These are phyloP conservation scores for Bettongia penicillata DNA, from an alignment of 2,113 vertebrate species.

Conservation along the genomic window DNA sequence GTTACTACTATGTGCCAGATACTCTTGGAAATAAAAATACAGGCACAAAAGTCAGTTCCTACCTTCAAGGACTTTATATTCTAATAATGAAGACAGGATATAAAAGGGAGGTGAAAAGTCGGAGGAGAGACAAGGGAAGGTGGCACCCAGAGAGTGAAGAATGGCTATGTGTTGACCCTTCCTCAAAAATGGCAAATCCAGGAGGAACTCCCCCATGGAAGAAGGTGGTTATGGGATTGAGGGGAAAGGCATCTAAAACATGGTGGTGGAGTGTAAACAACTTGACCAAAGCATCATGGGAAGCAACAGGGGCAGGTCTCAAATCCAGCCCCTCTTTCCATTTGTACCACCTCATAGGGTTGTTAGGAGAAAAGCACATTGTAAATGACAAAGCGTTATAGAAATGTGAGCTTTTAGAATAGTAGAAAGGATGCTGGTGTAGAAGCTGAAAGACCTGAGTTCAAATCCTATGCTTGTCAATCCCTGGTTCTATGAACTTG, in stretches of 20 bases:
- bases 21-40: background rate
- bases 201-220: no score
- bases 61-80: background rate
- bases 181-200: no score
- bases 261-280: background rate
- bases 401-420: background rate
- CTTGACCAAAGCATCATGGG: background rate
- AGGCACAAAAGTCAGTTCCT: background rate
- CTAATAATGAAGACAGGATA: background rate
- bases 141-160: no score
- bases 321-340: background rate
- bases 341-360: background rate
- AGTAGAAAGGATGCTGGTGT: background rate
- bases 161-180: no score
- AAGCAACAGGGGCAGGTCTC: no score
- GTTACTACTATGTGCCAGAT: background rate
- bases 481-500: background rate
- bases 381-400: background rate
- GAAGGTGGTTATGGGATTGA: no score
- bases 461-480: background rate
- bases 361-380: background rate
- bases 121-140: background rate
- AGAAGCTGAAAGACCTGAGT: background rate
- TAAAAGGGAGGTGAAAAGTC: background rate
- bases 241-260: background rate